Percentiles rank a stretch among this genome's conserved stretches.
phyloP scores from a whole-genome alignment of 2,888 invertebrate genomes.

The Merodon equestris region DNA sequence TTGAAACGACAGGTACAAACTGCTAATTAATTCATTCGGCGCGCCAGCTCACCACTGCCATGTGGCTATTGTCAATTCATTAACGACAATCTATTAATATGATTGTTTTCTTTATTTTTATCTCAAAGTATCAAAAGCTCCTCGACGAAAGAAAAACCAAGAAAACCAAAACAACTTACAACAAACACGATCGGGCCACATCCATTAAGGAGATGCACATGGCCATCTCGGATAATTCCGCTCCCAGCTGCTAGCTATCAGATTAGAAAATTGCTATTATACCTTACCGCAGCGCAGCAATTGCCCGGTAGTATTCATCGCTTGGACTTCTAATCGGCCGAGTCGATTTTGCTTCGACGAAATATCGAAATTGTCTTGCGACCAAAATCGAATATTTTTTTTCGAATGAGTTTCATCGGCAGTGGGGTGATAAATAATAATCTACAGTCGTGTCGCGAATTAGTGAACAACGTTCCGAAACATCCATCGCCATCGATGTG shows the following conservation, averaged over 20 bases:
- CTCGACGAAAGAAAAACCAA: conserved; percentile 5
- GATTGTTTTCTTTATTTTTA: conserved; percentile 32
- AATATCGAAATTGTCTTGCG: background rate
- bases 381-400: conserved; percentile 4
- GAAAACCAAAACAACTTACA: conserved; percentile 18
- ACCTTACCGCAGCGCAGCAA: conserved; percentile 27
- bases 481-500: conserved; percentile 42
- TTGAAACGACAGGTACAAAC: conserved; percentile 9
- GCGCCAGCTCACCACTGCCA: conserved; percentile 23
- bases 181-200: background rate
- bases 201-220: conserved; percentile 46
- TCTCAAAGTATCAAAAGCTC: conserved; percentile 28
- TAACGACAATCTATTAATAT: conserved; percentile 52
- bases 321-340: conserved; percentile 23
- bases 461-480: conserved; percentile 18
- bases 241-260: conserved; percentile 9
- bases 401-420: conserved; percentile 47
- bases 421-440: conserved; percentile 5
- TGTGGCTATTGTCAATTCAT: conserved; percentile 39
- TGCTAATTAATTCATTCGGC: conserved; percentile 34
- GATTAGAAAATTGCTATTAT: conserved; percentile 28
- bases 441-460: conserved; percentile 27
- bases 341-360: too few relatives aligned
- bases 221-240: conserved; percentile 9
- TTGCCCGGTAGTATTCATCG: conserved; percentile 46